Percentiles rank a stretch among this genome's conserved stretches.
These are phyloP conservation scores for Picus viridis DNA, from an alignment of 2,797 vertebrate species.

Conservation along the genomic window DNA sequence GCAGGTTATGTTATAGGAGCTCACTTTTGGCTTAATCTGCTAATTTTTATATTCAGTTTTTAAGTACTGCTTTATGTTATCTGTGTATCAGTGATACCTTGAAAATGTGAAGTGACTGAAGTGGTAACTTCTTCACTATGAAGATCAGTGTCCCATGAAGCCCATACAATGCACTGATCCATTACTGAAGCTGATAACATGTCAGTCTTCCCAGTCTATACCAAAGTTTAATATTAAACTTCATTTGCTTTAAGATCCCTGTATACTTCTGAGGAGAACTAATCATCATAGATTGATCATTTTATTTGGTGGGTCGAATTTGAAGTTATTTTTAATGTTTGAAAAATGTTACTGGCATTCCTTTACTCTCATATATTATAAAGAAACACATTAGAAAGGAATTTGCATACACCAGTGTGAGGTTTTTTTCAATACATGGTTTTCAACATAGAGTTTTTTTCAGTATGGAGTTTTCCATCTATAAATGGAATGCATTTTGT, in stretches of 20 bases:
- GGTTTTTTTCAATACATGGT: not conserved
- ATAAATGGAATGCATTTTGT: not conserved
- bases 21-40: not conserved
- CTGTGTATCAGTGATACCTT: not conserved
- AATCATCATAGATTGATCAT: not conserved
- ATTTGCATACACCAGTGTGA: not conserved
- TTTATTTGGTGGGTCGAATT: not conserved
- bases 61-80: not conserved
- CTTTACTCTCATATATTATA: not conserved
- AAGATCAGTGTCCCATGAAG: not conserved
- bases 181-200: not conserved
- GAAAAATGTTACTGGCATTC: not conserved
- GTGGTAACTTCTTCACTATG: not conserved
- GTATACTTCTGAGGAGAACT: not conserved
- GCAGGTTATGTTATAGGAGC: not conserved
- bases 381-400: not conserved
- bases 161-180: not conserved
- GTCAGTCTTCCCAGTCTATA: too few species aligned
- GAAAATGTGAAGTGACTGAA: not conserved
- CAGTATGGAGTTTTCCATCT: not conserved
- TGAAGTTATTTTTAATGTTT: not conserved
- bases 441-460: not conserved
- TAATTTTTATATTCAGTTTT: not conserved
- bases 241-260: not conserved
- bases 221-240: not conserved